Base-by-base conservation (phyloP, 2,888 invertebrate genomes). In the Ormia ochracea region DNA sequence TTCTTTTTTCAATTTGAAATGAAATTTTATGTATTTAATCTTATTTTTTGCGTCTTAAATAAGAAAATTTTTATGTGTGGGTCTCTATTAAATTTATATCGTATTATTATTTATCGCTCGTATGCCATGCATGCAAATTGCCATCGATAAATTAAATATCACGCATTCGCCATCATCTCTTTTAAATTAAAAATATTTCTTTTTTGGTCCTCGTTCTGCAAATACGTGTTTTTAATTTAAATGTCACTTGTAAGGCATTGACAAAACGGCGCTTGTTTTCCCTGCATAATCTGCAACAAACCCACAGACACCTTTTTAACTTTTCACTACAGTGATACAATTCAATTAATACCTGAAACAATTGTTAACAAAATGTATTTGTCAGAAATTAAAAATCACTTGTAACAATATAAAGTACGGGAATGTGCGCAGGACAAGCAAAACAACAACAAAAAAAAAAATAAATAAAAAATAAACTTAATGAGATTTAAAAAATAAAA, bases 331-430 rank as follows among this genome's bases (percentile, higher is more conserved):
- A 38, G 26, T 38, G n/a, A n/a, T 70, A 33, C 69, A 63, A 70
- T 76, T 61, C 61, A 61, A 76, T 75, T 75, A 54, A 76, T 76
- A 41, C 48, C 56, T 70, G 66, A 17, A 70, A 70, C 63, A 69
- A 77, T 58, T 77, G 76, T 77, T 77, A 63, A 65, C 69, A 70
- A 56, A n/a, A 23, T 50, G 63, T 58, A 77, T 77, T 77, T 77
- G 76, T 70, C 76, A 61, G 48, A 77, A 77, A 77, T 77, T 77
- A 70, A 77, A 77, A 77, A 77, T 70, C 63, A 77, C 56, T 69
- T 70, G 69, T 65, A 70, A 77, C 48, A 70, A 77, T 70, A 63
- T 58, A 65, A 69, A 45, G 58, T 66, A 54, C 17, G n/a, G 33
- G 26, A 38, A 43, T 2, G 10, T 4, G 54, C n/a, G 33, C 38